Percentiles rank a stretch among this genome's conserved stretches.
Evolutionary conservation across 2,113 vertebrate genomes (phyloP).

Genomic region (Collichthys lucidus): DNA sequence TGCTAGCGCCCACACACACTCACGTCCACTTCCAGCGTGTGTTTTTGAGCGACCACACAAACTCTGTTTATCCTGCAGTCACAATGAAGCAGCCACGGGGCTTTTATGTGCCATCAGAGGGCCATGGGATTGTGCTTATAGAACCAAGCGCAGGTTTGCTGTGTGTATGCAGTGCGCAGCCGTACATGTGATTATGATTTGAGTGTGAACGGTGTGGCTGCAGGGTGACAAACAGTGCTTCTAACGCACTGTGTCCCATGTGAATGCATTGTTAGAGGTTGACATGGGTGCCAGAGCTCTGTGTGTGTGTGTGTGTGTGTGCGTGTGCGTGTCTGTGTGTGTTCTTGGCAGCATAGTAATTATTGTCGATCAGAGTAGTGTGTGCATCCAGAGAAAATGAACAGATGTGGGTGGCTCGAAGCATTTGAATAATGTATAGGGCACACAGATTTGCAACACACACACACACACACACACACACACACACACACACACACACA

Average conservation of each 20-base stretch:
- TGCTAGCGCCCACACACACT: not conserved
- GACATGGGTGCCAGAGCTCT: conserved; percentile 25
- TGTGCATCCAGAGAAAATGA: conserved; percentile 33
- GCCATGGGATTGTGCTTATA: not conserved
- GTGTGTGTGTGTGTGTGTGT: conserved; percentile 10
- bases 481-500: not conserved
- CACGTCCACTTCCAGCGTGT: not conserved
- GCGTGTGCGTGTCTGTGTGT: too few species aligned
- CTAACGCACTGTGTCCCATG: conserved; percentile 8
- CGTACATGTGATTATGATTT: conserved; percentile 36
- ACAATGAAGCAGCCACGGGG: conserved; percentile 6
- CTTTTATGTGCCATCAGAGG: conserved; percentile 23
- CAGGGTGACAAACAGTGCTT: conserved; percentile 25
- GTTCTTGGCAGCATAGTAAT: conserved; percentile 45
- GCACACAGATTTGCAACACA: conserved; percentile 19
- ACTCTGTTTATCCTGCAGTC: not conserved
- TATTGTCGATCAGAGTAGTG: conserved; percentile 53
- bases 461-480: too few species aligned
- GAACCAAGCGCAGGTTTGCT: not conserved
- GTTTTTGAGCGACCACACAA: not conserved
- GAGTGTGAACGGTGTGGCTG: conserved; percentile 15
- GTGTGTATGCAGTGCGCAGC: not conserved
- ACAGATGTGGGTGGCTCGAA: conserved; percentile 60
- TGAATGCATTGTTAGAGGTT: conserved; percentile 45
- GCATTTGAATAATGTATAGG: conserved; percentile 64